Percentiles rank a stretch among this genome's conserved stretches.
phyloP scores from a whole-genome alignment of 2,113 vertebrate genomes.

The Crotalus helleri region DNA sequence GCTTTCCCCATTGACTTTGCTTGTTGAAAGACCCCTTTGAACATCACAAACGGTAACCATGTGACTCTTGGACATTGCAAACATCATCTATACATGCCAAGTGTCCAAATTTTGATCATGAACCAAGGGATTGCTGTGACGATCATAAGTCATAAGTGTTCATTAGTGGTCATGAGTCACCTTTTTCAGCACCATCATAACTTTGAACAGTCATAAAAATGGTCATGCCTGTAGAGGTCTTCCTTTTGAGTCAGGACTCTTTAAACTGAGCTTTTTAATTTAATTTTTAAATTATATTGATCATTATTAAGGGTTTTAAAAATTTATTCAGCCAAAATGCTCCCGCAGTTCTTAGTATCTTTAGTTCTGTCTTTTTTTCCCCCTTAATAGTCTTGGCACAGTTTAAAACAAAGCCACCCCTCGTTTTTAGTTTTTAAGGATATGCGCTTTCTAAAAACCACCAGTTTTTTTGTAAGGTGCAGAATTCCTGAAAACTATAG shows the following conservation, averaged over 20 bases:
- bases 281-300: not conserved
- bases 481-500: not conserved
- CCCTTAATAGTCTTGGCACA: not conserved
- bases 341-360: not conserved
- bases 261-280: not conserved
- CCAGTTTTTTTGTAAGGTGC: not conserved
- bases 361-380: not conserved
- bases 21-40: too few relatives aligned
- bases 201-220: not conserved
- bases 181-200: too few relatives aligned
- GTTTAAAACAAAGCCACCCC: not conserved
- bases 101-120: too few relatives aligned
- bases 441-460: not conserved
- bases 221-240: not conserved
- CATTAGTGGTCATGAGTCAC: too few relatives aligned
- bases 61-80: too few relatives aligned
- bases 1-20: too few relatives aligned
- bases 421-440: not conserved
- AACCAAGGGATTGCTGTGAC: too few relatives aligned
- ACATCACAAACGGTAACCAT: too few relatives aligned
- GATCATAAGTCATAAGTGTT: too few relatives aligned
- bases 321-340: not conserved
- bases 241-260: not conserved
- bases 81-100: too few relatives aligned
- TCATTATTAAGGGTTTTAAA: not conserved